Evolutionary conservation across 1,140 invertebrate species (phyloP).

Genomic region (Drosophila chauvacae): DNA sequence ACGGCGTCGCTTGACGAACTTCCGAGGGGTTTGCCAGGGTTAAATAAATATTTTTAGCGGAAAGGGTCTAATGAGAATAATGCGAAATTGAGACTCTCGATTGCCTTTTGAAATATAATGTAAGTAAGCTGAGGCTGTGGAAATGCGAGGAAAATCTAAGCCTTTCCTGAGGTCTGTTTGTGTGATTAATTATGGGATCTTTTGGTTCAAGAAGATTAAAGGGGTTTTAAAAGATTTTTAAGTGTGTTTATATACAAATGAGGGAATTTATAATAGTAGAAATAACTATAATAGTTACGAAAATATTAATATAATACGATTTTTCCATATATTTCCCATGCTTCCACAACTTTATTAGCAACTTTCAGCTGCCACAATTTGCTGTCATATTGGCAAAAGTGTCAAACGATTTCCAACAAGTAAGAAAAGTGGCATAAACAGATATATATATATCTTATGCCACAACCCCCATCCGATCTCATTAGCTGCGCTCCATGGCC

Average conservation of each 20-base stretch:
- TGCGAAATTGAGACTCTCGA: constrained; percentile 31
- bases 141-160: constrained; percentile 1
- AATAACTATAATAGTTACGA: not conserved
- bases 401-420: constrained; percentile 52
- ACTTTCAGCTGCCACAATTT: constrained; percentile 53
- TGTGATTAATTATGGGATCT: constrained; percentile 18
- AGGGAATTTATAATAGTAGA: not conserved
- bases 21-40: constrained; percentile 9
- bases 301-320: not conserved
- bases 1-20: constrained; percentile 19
- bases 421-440: constrained; percentile 19
- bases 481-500: constrained; percentile 51
- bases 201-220: not conserved
- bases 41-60: constrained; percentile 26
- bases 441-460: not conserved
- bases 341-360: constrained; percentile 6
- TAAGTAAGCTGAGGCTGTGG: not conserved
- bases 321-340: no score
- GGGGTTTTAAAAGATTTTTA: no score
- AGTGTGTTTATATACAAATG: not conserved
- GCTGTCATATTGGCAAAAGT: constrained; percentile 60
- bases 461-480: constrained; percentile 49
- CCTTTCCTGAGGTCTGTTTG: not conserved
- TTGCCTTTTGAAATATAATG: not conserved
- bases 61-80: constrained; percentile 36